phyloP scores from a whole-genome alignment of 2,888 invertebrate genomes.

The Xestia sexstrigata region DNA sequence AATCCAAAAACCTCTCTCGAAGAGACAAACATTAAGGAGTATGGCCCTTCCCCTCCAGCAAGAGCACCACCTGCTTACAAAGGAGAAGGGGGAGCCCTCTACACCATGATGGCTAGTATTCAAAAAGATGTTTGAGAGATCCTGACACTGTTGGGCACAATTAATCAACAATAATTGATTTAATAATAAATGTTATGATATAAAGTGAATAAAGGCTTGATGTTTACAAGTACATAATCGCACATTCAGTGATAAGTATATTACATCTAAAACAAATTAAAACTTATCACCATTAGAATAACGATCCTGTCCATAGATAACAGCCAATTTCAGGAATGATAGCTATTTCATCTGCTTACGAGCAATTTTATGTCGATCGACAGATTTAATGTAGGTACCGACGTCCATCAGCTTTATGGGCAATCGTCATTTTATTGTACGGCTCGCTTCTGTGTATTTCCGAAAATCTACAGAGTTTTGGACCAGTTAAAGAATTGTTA shows the following conservation, averaged over 20 bases:
- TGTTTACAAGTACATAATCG: not conserved
- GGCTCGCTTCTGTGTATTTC: constrained; percentile 18
- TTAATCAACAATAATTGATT: too few relatives aligned
- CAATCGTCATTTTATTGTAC: constrained; percentile 55
- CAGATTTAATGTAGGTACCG: constrained; percentile 52
- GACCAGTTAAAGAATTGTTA: not conserved
- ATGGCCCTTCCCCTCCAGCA: too few relatives aligned
- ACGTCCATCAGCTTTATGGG: constrained; percentile 61
- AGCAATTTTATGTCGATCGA: constrained; percentile 60
- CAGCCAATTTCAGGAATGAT: constrained; percentile 55
- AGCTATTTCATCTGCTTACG: constrained; percentile 54
- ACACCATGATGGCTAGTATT: too few relatives aligned
- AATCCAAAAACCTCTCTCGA: too few relatives aligned
- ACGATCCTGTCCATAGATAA: constrained; percentile 39
- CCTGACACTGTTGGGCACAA: too few relatives aligned
- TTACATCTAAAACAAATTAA: constrained; percentile 30
- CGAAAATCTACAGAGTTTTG: constrained; percentile 11
- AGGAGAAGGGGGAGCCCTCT: too few relatives aligned
- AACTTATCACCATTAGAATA: constrained; percentile 43
- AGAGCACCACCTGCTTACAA: too few relatives aligned
- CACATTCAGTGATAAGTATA: not conserved
- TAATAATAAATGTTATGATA: not conserved
- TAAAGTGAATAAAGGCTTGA: not conserved
- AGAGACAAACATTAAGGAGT: too few relatives aligned
- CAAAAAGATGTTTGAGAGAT: too few relatives aligned